These are phyloP conservation scores for Fistularia commersonii DNA, from an alignment of 2,797 vertebrate genomes.

Conservation along the genomic window DNA sequence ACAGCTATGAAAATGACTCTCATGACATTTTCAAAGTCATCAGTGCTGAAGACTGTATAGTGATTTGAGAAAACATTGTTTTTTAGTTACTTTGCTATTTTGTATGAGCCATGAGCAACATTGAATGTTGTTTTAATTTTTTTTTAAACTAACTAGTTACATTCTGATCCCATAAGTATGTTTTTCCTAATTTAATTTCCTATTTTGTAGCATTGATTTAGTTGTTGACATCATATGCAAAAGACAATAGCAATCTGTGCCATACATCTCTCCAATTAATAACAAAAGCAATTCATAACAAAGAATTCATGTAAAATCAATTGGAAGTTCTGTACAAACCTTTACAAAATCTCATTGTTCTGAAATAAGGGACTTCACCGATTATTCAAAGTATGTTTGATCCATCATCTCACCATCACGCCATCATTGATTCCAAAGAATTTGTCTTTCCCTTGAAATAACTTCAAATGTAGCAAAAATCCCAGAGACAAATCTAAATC, in stretches of 20 bases:
- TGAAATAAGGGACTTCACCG: too few relatives aligned
- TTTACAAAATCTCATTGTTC: too few relatives aligned
- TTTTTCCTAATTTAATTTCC: too few relatives aligned
- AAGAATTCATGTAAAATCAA: too few relatives aligned
- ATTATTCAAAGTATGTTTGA: conserved; percentile 7
- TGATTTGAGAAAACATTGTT: background rate
- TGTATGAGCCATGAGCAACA: background rate
- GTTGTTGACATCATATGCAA: too few relatives aligned
- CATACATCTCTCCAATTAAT: too few relatives aligned
- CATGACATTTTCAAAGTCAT: conserved; percentile 16
- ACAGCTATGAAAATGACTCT: conserved; percentile 21
- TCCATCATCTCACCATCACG: conserved; percentile 24
- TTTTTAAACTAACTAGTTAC: too few relatives aligned
- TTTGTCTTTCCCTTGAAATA: conserved; percentile 43
- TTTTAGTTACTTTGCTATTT: background rate
- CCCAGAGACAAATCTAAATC: conserved; percentile 34
- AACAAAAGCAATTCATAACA: too few relatives aligned
- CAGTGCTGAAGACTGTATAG: conserved; percentile 27
- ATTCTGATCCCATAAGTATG: too few relatives aligned
- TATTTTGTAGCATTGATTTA: too few relatives aligned
- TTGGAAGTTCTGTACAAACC: too few relatives aligned
- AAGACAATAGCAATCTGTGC: too few relatives aligned
- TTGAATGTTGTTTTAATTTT: conserved; percentile 20
- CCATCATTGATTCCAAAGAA: conserved; percentile 55
- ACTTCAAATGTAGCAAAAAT: conserved; percentile 67